Evolutionary conservation across 30 jellyfish, hydroid and myxozoan genomes (phyloP).

Genomic region (Aurelia sp.): DNA sequence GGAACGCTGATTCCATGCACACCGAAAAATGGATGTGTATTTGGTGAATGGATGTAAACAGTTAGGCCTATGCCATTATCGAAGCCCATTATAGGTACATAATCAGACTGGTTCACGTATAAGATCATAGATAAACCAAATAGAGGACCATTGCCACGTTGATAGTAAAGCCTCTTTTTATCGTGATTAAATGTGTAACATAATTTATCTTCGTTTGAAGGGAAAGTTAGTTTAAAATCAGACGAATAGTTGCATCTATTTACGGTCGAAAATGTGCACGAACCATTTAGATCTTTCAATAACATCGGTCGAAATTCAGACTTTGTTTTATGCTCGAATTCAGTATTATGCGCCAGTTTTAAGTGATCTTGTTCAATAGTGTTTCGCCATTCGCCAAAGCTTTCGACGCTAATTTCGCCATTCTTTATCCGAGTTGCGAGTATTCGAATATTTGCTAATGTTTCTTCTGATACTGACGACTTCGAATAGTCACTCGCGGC

Average conservation of each 20-base stretch:
- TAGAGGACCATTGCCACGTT: constrained; percentile 70
- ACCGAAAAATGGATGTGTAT: constrained; percentile 71
- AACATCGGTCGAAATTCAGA: constrained; percentile 55
- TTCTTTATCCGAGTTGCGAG: constrained; percentile 22
- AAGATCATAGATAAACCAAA: constrained; percentile 61
- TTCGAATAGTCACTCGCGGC: constrained; percentile 66
- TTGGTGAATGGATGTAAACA: constrained; percentile 50
- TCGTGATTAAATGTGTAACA: constrained; percentile 61
- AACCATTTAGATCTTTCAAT: constrained; percentile 18
- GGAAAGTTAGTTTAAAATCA: constrained; percentile 54
- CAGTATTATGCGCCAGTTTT: constrained; percentile 21
- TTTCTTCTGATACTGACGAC: constrained; percentile 42
- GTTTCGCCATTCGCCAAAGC: constrained; percentile 53
- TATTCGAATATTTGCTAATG: constrained; percentile 10
- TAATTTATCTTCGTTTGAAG: constrained; percentile 59
- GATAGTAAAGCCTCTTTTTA: constrained; percentile 39
- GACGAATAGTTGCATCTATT: constrained; percentile 39
- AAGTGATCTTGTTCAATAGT: constrained; percentile 52
- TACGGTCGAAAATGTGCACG: constrained; percentile 63
- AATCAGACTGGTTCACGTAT: constrained; percentile 61
- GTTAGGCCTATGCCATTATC: constrained; percentile 68
- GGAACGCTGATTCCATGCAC: constrained; percentile 59
- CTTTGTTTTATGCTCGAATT: constrained; percentile 53
- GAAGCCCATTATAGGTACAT: constrained; percentile 58
- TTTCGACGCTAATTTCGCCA: constrained; percentile 21